A percentile compares a stretch with the other conserved stretches of the same genome.
These are phyloP conservation scores for Synodontis membranacea DNA, from an alignment of 2,113 vertebrate genomes.

Conservation along the genomic window DNA sequence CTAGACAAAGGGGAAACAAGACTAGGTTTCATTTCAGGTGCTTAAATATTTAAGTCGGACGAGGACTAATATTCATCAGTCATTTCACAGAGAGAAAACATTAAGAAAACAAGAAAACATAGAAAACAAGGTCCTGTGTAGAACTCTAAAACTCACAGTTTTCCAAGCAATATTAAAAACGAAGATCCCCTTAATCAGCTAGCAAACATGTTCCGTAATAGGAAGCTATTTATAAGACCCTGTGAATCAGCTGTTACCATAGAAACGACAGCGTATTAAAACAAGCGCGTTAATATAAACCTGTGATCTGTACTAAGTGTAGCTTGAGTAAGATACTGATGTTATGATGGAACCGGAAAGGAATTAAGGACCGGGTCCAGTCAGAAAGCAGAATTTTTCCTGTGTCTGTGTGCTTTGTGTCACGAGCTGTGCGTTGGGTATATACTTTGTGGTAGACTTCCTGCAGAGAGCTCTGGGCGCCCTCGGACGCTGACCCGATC, in stretches of 20 bases:
- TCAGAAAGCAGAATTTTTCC: too few relatives aligned
- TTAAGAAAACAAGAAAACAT: background rate
- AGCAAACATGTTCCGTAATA: too few relatives aligned
- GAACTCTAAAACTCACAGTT: too few relatives aligned
- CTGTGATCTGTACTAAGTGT: background rate
- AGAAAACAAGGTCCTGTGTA: too few relatives aligned
- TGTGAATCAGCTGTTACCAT: background rate
- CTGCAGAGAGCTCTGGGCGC: conserved; percentile 96
- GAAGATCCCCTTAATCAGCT: too few relatives aligned
- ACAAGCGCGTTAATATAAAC: background rate
- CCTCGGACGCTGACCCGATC: conserved; percentile 96
- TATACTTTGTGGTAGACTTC: conserved; percentile 98
- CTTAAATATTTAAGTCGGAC: background rate
- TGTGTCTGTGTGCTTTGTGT: too few relatives aligned
- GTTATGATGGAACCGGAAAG: too few relatives aligned
- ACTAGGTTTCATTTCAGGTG: background rate
- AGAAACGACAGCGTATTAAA: too few relatives aligned
- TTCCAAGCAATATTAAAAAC: too few relatives aligned
- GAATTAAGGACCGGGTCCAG: too few relatives aligned
- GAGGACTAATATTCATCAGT: background rate
- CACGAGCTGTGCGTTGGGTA: background rate
- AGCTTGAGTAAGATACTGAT: background rate
- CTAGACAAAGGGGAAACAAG: background rate
- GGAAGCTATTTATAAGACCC: background rate
- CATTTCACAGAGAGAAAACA: background rate